Base-by-base conservation (phyloP, 64 coral and sea anemone genomes). In the Pocillopora damicornis region DNA sequence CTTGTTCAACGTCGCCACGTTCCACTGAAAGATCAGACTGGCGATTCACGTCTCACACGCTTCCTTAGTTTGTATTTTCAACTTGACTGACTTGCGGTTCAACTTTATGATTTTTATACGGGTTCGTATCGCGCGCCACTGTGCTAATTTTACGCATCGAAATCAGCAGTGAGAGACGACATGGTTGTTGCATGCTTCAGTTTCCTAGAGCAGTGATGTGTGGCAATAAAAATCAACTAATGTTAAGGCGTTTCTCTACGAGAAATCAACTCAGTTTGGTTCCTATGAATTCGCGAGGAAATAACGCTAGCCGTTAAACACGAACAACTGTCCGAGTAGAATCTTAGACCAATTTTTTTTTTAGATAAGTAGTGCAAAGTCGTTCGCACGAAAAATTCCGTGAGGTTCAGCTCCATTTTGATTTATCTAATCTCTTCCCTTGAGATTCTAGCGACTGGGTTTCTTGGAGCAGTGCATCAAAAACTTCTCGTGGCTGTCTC, bases 151-250 rank as follows among this genome's bases (percentile, higher is more conserved):
- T 59, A 81, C 79, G 79, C 59, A 81, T 51, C 42, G 42, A 51
- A 60, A 42, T 66, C 80, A 83, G 61, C 62, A 83, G 80, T 66
- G 80, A 83, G 80, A 67, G 62, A 67, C 61, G 62, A 83, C 64
- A 83, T 67, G 80, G 61, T 38, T 68, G 62, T 37, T 67, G 80
- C 80, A 83, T 67, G 80, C 61, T 67, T 62, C 63, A 64, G 61
- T 83, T 66, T 83, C 67, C 36, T 45, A 83, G 62, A 37, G 34
- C 35, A 83, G 15, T 83, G 80, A 83, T 63, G 80, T 83, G 80
- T 83, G 36, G 63, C 61, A 63, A 20, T 37, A 34, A 83, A 65
- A 67, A 35, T 20, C 18, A 56, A 77, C 20, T 11, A 16, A 42
- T 20, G 15, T 16, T 66, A 9, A 61, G 35, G 34, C 14, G 30